phyloP scores from a whole-genome alignment of 2,888 invertebrate species.

The Sphaerolaimus hirsutus region DNA sequence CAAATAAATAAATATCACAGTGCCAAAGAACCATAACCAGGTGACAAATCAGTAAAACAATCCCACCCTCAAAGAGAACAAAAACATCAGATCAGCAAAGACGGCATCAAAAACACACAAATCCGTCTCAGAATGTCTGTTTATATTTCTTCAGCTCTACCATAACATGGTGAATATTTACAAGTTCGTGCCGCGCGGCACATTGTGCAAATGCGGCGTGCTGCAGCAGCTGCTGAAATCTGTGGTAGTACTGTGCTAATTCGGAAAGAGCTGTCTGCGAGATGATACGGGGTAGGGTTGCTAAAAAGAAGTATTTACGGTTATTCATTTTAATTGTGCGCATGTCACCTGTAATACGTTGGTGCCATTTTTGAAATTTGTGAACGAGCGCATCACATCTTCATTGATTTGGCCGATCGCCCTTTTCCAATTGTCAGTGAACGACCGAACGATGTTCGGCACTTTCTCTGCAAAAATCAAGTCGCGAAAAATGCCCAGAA shows the following conservation, averaged over 20 bases:
- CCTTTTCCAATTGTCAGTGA: constrained; percentile 77
- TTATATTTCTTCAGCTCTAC: constrained; percentile 98
- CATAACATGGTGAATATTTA: constrained; percentile 94
- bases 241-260: constrained; percentile 85
- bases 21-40: too few species aligned
- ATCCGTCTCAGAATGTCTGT: constrained; percentile 45
- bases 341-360: constrained; percentile 50
- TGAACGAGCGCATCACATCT: constrained; percentile 78
- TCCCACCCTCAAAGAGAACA: too few species aligned
- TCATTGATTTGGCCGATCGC: constrained; percentile 77
- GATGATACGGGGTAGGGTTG: too few species aligned
- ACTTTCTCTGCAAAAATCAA: constrained; percentile 36
- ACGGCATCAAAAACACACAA: too few species aligned
- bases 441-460: constrained; percentile 58
- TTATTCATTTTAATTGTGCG: too few species aligned
- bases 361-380: constrained; percentile 79
- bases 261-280: constrained; percentile 61
- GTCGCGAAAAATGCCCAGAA: neutral
- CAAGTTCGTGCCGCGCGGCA: constrained; percentile 47
- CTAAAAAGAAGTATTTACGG: too few species aligned
- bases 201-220: constrained; percentile 34
- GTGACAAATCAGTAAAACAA: too few species aligned
- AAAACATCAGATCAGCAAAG: too few species aligned
- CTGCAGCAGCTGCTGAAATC: constrained; percentile 74
- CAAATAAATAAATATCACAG: too few species aligned